These are phyloP conservation scores for Lithobates sylvaticus DNA, from an alignment of 2,797 vertebrate genomes.

Conservation along the genomic window DNA sequence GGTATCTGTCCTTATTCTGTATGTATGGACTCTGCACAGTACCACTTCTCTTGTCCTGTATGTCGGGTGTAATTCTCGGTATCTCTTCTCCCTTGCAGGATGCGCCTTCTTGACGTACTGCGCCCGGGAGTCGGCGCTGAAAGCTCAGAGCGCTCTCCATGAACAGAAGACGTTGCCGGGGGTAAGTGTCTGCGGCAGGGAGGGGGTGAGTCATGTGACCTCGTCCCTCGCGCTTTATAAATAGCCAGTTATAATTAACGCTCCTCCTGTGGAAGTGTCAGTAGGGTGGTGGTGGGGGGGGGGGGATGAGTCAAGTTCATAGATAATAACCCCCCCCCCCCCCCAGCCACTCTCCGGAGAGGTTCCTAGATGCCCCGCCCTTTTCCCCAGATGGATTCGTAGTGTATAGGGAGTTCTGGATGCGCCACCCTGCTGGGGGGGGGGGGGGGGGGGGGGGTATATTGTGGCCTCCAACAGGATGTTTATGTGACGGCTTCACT, in stretches of 20 bases:
- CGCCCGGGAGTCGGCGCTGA: constrained; percentile 95
- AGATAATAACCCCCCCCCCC: neutral
- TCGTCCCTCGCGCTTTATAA: neutral
- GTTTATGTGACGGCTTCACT: no score
- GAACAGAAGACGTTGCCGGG: constrained; percentile 97
- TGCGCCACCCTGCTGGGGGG: no score
- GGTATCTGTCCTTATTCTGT: no score
- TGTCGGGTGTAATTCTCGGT: neutral
- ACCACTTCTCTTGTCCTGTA: neutral
- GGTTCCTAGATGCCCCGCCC: no score
- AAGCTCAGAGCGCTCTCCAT: constrained; percentile 94
- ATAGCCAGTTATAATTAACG: constrained; percentile 34
- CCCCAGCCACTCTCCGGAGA: no score
- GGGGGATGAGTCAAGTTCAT: constrained; percentile 1
- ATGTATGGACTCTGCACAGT: neutral
- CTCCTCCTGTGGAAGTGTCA: constrained; percentile 18
- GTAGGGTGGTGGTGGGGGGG: neutral
- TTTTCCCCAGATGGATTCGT: no score
- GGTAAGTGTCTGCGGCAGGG: constrained; percentile 77
- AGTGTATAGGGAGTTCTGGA: no score
- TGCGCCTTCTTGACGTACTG: constrained; percentile 98
- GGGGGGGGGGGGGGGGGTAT: no score
- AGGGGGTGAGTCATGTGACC: neutral
- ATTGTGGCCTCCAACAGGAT: no score
- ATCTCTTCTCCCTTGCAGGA: constrained; percentile 75